Evolutionary conservation across 2,888 invertebrate species (phyloP).

Genomic region (Diaperis boleti): DNA sequence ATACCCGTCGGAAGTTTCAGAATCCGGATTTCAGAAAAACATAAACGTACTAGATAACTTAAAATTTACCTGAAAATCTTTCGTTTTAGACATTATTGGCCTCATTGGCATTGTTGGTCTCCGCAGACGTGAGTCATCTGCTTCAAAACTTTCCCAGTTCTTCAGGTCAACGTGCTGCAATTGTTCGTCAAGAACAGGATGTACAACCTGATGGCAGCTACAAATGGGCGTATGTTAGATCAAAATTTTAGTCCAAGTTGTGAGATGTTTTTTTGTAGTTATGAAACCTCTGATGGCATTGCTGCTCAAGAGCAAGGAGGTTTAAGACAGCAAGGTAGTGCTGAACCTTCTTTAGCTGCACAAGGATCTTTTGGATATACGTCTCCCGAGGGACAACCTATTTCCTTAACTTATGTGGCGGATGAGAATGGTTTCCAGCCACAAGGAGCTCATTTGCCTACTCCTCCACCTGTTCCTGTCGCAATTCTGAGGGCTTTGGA

Average conservation of each 20-base stretch:
- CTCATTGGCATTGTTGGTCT: conserved; percentile 35
- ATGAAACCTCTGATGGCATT: conserved; percentile 75
- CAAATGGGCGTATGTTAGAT: conserved; percentile 67
- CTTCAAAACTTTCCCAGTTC: conserved; percentile 2
- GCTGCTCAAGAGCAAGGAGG: conserved; percentile 71
- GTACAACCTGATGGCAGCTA: conserved; percentile 67
- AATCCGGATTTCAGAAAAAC: no score
- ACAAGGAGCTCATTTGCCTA: conserved; percentile 63
- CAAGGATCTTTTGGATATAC: conserved; percentile 69
- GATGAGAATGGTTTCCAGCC: conserved; percentile 72
- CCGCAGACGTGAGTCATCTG: conserved; percentile 7
- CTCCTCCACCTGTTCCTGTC: conserved; percentile 67
- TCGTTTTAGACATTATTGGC: conserved; percentile 12
- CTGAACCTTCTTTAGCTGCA: conserved; percentile 64
- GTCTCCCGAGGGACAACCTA: conserved; percentile 71
- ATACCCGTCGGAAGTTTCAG: no score
- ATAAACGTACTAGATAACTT: no score
- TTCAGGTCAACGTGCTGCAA: conserved; percentile 58
- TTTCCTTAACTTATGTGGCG: conserved; percentile 67
- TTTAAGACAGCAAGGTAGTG: conserved; percentile 67
- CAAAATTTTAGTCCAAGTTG: no score
- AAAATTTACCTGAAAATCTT: no score
- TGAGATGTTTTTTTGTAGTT: no score
- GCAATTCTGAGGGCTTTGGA: conserved; percentile 70
- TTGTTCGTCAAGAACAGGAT: conserved; percentile 64